phyloP scores from a whole-genome alignment of 1,140 invertebrate species.

The Venturia canescens region DNA sequence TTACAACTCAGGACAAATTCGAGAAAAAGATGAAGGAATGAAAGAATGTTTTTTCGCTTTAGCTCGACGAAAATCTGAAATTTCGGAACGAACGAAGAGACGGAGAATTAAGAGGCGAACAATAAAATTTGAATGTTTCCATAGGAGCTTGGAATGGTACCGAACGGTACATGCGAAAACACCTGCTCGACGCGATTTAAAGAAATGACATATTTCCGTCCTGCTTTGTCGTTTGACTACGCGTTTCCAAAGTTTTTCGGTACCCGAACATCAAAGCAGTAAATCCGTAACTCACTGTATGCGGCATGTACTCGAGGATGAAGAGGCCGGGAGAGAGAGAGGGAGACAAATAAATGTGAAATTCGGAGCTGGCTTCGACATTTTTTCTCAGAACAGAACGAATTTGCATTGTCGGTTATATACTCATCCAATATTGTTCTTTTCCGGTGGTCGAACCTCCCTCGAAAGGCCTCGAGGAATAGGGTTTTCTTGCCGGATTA shows the following conservation, averaged over 20 bases:
- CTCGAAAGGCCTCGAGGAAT: not conserved
- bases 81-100: not conserved
- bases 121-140: not conserved
- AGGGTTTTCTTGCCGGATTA: not conserved
- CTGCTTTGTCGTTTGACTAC: not conserved
- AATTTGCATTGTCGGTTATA: no score
- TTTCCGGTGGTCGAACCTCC: not conserved
- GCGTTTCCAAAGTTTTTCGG: not conserved
- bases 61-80: not conserved
- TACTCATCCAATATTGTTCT: not conserved
- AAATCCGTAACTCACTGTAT: slow-evolving; percentile 1
- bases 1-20: no score
- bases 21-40: no score
- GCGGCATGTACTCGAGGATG: not conserved
- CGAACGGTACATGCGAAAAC: not conserved
- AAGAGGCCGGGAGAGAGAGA: not conserved
- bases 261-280: slow-evolving; percentile 6
- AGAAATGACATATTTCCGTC: slow-evolving; percentile 6
- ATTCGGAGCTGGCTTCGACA: not conserved
- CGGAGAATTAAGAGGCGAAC: not conserved
- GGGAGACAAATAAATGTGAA: not conserved
- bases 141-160: not conserved
- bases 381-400: not conserved
- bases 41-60: no score
- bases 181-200: not conserved